A percentile compares a stretch with the other conserved stretches of the same genome.
These are phyloP conservation scores for Gallinago undulata DNA, from an alignment of 2,113 vertebrate genomes.

Conservation along the genomic window DNA sequence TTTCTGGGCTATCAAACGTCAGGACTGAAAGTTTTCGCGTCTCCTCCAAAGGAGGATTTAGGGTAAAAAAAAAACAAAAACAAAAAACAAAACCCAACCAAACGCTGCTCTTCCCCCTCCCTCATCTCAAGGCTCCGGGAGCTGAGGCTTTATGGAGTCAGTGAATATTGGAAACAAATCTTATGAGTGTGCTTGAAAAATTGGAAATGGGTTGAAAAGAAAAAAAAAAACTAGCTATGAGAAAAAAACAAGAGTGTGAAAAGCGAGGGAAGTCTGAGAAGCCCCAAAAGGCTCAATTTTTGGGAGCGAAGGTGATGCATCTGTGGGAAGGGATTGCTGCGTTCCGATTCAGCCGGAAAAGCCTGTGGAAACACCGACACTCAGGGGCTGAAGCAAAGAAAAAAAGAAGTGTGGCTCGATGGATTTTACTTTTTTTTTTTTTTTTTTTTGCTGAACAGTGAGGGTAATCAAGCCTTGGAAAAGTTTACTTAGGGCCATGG, in stretches of 20 bases:
- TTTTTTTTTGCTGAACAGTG: not conserved
- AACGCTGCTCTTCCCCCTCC: not conserved
- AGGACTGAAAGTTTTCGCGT: fast-evolving
- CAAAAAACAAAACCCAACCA: not conserved
- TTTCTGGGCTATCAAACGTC: not conserved
- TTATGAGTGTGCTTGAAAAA: not conserved
- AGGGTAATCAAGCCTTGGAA: not conserved
- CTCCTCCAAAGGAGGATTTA: not conserved
- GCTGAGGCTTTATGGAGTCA: not conserved
- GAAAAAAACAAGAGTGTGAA: fast-evolving
- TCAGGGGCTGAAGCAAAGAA: not conserved
- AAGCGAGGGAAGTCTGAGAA: fast-evolving
- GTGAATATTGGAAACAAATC: fast-evolving
- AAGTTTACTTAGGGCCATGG: not conserved
- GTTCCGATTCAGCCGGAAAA: not conserved
- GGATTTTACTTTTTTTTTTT: not conserved
- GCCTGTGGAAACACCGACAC: not conserved
- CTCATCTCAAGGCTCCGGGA: not conserved
- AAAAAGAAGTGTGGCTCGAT: not conserved
- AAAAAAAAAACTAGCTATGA: not conserved
- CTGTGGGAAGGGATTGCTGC: fast-evolving
- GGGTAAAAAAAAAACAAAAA: not conserved
- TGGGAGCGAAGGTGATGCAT: fast-evolving
- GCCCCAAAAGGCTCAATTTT: fast-evolving
- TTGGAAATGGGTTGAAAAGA: not conserved